These are phyloP conservation scores for Aphelenchoides avenae DNA, from an alignment of 1,140 invertebrate genomes.

Conservation along the genomic window DNA sequence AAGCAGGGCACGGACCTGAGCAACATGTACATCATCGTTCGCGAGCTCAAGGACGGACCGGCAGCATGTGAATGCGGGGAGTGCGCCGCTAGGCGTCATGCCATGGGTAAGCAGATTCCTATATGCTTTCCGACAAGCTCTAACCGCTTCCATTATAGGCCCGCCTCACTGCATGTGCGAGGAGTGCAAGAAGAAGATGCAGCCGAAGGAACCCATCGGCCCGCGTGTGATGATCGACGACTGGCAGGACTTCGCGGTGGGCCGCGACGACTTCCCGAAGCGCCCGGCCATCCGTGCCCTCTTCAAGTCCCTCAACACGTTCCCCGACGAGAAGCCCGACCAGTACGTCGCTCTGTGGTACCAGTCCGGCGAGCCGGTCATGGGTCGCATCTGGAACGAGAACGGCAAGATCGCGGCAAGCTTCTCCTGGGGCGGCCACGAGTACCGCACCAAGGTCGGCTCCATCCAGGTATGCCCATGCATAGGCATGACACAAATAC, in stretches of 20 bases:
- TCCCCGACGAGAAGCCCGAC: conserved; percentile 36
- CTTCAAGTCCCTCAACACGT: conserved; percentile 29
- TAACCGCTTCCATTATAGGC: no score
- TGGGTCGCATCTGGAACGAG: conserved; percentile 47
- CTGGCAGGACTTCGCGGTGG: conserved; percentile 40
- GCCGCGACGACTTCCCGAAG: conserved; percentile 41
- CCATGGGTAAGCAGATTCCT: no score
- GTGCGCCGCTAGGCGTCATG: no score
- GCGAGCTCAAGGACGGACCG: conserved; percentile 18
- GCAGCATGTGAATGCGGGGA: conserved; percentile 33
- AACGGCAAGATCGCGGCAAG: conserved; percentile 40
- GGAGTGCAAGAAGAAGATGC: no score
- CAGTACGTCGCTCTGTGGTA: conserved; percentile 53
- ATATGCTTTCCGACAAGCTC: no score
- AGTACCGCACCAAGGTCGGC: conserved; percentile 40
- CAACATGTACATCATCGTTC: conserved; percentile 40
- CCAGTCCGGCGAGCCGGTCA: conserved; percentile 43
- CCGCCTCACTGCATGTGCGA: no score
- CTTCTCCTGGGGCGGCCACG: conserved; percentile 31
- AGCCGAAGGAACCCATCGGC: conserved; percentile 6
- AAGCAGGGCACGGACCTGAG: conserved; percentile 14
- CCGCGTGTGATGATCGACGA: conserved; percentile 22
- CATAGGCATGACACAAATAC: background rate
- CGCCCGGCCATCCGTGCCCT: conserved; percentile 28
- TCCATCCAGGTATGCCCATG: no score